Evolutionary conservation across 2,797 vertebrate species (phyloP).

Genomic region (Peromyscus melanophrys): DNA sequence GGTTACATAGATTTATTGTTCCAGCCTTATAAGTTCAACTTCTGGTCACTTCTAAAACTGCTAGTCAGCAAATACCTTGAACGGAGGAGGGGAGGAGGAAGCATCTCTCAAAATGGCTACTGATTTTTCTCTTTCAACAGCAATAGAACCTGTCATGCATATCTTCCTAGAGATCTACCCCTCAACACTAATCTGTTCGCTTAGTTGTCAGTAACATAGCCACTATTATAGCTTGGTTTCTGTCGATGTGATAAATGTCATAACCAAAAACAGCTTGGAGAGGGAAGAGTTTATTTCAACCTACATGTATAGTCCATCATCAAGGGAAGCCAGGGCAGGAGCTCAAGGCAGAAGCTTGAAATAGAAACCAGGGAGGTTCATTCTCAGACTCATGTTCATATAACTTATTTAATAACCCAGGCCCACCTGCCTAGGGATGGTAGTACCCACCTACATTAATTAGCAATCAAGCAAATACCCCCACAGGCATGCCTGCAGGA

Average conservation of each 20-base stretch:
- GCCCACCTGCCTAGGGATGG: not conserved
- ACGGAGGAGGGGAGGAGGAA: too few relatives aligned
- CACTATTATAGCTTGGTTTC: too few relatives aligned
- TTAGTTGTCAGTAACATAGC: not conserved
- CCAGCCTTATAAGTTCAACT: too few relatives aligned
- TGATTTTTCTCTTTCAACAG: not conserved
- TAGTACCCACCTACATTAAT: not conserved
- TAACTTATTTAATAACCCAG: not conserved
- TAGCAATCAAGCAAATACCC: not conserved
- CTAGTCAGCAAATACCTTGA: too few relatives aligned
- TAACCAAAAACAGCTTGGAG: not conserved
- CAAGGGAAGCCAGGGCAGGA: not conserved
- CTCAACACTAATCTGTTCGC: not conserved
- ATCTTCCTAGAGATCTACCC: not conserved
- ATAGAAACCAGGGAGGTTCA: not conserved
- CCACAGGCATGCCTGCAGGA: not conserved
- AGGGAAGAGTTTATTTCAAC: not conserved
- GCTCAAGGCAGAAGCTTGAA: not conserved
- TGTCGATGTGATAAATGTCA: not conserved
- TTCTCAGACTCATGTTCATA: not conserved
- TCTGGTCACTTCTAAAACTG: too few relatives aligned
- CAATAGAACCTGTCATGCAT: not conserved
- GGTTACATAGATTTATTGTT: too few relatives aligned
- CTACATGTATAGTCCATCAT: not conserved
- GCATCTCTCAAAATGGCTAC: too few relatives aligned